Evolutionary conservation across 2,113 vertebrate genomes (phyloP), one percentile per base, ranked within the genome.

Genomic region (Lanius ludovicianus): DNA sequence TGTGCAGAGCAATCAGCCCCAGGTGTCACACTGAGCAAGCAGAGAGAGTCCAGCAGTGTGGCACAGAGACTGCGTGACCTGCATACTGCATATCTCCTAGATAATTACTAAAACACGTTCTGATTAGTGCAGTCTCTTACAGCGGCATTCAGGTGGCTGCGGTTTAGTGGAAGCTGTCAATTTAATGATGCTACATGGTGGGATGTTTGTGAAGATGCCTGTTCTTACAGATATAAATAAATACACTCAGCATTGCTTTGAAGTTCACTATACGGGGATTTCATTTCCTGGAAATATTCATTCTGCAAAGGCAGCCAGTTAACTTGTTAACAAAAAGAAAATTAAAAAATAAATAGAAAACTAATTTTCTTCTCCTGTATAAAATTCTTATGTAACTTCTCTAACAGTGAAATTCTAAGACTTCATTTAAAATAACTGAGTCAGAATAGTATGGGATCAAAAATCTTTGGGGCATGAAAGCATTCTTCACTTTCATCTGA

Each of bases 401-500:
- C 39, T 63, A 95, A 91, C 52, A 90, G 52, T 27, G 75, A 93
- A 95, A 95, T 85, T 81, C 30, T 84, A 75, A 87, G 47, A 70
- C 33, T 86, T 84, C 10, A 55, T 73, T 84, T 89, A 88, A 96
- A 95, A 93, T 83, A 95, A 89, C 91, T 81, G 62, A 96, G 42
- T 91, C 81, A 89, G 89, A 94, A 42, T 62, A 52, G 49, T 93
- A 86, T 0, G 2, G 80, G 64, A 93, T 93, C 93, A 93, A 95
- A 93, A 93, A 74, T 95, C 76, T 64, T 79, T 64, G 57, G 52
- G 24, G 84, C 65, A 95, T 96, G 70, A 97, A 96, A 96, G 83
- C 23, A 37, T 87, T 87, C 76, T 88, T 79, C 42, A 74, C 93
- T 97, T 97, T 97, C 84, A 94, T 96, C 90, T 93, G 91, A 86